A percentile compares a stretch with the other conserved stretches of the same genome.
These are phyloP conservation scores for Sericinus montela DNA, from an alignment of 2,888 invertebrate genomes.

Conservation along the genomic window DNA sequence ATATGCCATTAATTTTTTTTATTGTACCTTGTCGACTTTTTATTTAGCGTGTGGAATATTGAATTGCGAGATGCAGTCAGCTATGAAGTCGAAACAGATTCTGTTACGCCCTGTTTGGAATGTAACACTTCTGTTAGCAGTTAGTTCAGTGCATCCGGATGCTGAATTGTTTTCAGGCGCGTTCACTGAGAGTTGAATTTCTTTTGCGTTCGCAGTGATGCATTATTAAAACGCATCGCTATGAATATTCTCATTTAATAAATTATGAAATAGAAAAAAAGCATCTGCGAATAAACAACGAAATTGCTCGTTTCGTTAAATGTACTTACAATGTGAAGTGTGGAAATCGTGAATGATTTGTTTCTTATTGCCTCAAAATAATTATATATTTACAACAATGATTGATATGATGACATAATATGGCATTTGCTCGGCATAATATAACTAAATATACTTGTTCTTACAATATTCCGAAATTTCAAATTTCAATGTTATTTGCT, in stretches of 20 bases:
- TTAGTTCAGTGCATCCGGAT: constrained; percentile 48
- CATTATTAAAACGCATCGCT: constrained; percentile 33
- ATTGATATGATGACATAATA: too few species aligned
- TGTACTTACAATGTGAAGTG: too few species aligned
- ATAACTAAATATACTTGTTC: too few species aligned
- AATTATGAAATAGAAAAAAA: constrained; percentile 12
- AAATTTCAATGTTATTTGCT: too few species aligned
- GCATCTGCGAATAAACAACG: constrained; percentile 6
- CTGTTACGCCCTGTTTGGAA: constrained; percentile 47
- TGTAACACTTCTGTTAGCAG: constrained; percentile 44
- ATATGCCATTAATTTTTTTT: constrained; percentile 24
- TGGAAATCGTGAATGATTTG: too few species aligned
- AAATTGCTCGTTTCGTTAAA: constrained; percentile 9
- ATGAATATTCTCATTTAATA: constrained; percentile 14
- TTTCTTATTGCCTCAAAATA: too few species aligned
- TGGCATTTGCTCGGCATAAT: too few species aligned
- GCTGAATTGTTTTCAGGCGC: constrained; percentile 60
- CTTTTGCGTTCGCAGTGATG: constrained; percentile 42
- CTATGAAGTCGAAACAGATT: constrained; percentile 59
- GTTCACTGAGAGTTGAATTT: constrained; percentile 43
- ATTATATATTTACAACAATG: too few species aligned
- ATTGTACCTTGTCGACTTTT: constrained; percentile 29
- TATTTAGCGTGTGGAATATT: constrained; percentile 45
- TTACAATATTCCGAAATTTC: too few species aligned
- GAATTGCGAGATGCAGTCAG: constrained; percentile 46